Percentiles rank a stretch among this genome's conserved stretches.
These are phyloP conservation scores for Nemotelus pantherinus DNA, from an alignment of 2,888 invertebrate genomes.

Conservation along the genomic window DNA sequence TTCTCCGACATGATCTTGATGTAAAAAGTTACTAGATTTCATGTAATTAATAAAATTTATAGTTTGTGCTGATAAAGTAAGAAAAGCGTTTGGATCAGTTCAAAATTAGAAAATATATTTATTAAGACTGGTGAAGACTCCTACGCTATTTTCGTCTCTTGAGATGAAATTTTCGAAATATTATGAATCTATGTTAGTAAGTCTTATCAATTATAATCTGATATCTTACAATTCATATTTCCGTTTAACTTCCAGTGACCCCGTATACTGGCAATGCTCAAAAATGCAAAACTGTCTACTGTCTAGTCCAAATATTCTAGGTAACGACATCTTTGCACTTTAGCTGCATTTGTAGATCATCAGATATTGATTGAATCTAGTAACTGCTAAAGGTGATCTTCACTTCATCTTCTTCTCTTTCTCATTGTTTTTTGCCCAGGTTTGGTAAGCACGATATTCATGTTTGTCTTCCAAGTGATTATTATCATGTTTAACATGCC, in stretches of 20 bases:
- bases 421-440: background rate
- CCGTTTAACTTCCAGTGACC: background rate
- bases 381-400: background rate
- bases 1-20: too few relatives aligned
- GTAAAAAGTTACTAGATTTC: too few relatives aligned
- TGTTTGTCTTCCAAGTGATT: background rate
- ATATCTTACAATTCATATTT: too few relatives aligned
- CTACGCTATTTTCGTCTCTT: too few relatives aligned
- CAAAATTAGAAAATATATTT: too few relatives aligned
- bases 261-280: background rate
- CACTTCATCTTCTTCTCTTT: background rate
- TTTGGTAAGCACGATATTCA: background rate
- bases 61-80: too few relatives aligned
- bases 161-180: too few relatives aligned
- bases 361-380: background rate
- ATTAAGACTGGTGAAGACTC: too few relatives aligned
- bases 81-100: too few relatives aligned
- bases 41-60: too few relatives aligned
- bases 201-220: too few relatives aligned
- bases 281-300: slow-evolving; percentile 3
- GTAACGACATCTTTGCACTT: background rate
- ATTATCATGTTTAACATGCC: background rate
- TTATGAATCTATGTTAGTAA: too few relatives aligned
- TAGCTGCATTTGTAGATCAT: background rate
- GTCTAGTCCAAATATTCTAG: background rate